phyloP scores from a whole-genome alignment of 2,888 invertebrate genomes.

The Hypolimnas misippus region DNA sequence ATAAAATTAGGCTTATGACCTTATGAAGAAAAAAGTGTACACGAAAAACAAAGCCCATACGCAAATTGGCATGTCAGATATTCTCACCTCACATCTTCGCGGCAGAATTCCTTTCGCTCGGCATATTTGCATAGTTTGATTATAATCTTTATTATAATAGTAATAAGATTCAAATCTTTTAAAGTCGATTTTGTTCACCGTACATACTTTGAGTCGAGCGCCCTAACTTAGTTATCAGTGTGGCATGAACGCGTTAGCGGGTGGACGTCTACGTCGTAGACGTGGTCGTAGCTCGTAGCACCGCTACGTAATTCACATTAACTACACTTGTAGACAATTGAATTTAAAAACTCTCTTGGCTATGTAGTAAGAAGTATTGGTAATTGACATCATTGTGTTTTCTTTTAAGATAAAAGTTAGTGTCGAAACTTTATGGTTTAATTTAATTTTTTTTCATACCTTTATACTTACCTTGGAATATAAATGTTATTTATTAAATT shows the following conservation, averaged over 20 bases:
- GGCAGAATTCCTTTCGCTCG: slow-evolving; percentile 27
- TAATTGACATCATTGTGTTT: slow-evolving; percentile 23
- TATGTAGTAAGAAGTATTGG: slow-evolving; percentile 19
- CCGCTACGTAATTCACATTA: slow-evolving; percentile 25
- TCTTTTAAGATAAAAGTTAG: slow-evolving; percentile 6
- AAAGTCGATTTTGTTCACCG: slow-evolving; percentile 11
- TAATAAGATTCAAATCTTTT: slow-evolving; percentile 14
- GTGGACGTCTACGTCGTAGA: slow-evolving; percentile 66
- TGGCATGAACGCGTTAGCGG: slow-evolving; percentile 53
- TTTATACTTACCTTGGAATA: background rate
- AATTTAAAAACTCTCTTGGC: slow-evolving; percentile 25
- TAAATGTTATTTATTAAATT: background rate
- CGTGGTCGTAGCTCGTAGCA: slow-evolving; percentile 26
- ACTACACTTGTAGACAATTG: slow-evolving; percentile 30
- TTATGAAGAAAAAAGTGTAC: slow-evolving; percentile 21
- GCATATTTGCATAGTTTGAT: background rate
- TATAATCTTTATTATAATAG: slow-evolving; percentile 15
- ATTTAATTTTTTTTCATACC: background rate
- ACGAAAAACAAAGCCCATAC: slow-evolving; percentile 34
- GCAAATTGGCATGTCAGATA: slow-evolving; percentile 32
- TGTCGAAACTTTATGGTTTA: background rate
- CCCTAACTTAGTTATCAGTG: slow-evolving; percentile 53
- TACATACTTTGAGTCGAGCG: slow-evolving; percentile 31
- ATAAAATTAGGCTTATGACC: slow-evolving; percentile 19
- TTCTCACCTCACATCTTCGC: slow-evolving; percentile 35